phyloP scores from a whole-genome alignment of 2,797 vertebrate genomes.

The Peromyscus attwateri region DNA sequence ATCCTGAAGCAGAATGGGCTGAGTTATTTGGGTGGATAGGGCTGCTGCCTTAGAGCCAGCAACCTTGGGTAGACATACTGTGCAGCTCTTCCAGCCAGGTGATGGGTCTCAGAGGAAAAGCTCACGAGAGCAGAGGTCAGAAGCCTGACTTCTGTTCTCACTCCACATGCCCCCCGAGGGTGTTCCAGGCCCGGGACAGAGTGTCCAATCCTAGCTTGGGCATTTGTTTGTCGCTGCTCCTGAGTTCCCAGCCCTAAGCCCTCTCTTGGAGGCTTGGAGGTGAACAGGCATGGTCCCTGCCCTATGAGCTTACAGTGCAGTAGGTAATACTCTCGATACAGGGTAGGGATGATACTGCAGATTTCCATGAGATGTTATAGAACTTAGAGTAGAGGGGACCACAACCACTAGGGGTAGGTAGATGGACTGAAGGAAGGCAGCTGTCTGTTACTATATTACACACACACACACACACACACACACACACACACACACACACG shows the following conservation, averaged over 20 bases:
- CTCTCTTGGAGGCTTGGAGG: neutral
- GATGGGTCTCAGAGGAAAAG: neutral
- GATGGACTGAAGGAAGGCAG: neutral
- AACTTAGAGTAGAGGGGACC: neutral
- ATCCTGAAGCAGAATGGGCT: neutral
- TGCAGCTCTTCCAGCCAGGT: neutral
- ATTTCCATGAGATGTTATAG: neutral
- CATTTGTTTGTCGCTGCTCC: neutral
- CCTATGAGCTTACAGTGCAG: rapidly evolving
- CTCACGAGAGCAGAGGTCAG: neutral
- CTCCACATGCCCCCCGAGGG: rapidly evolving
- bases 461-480: no score
- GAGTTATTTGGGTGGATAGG: neutral
- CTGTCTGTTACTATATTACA: neutral
- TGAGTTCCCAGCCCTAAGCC: neutral
- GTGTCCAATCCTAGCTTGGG: neutral
- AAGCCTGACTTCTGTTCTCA: neutral
- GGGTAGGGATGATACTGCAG: neutral
- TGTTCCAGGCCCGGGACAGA: neutral
- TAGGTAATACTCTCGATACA: neutral
- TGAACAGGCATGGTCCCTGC: neutral
- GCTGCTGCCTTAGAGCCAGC: neutral
- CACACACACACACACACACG: neutral
- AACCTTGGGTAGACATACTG: neutral
- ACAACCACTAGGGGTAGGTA: neutral